Evolutionary conservation across 2,888 invertebrate species (phyloP), one percentile per base, ranked within the genome.

Genomic region (Leptothorax acervorum): DNA sequence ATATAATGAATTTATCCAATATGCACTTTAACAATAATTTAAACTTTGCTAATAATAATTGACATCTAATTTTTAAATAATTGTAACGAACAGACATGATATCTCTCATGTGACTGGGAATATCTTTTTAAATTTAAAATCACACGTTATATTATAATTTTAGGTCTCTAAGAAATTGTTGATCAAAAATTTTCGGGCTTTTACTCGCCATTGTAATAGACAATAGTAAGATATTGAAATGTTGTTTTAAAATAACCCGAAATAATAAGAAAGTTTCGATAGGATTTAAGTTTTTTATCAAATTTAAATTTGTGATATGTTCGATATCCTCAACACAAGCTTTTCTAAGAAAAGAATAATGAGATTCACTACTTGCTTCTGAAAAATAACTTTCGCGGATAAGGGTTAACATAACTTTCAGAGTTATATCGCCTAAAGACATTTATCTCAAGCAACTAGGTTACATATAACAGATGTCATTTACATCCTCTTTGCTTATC

Each of bases 381-480:
- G 23, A 70, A 70, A 79, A 79, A 60, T 60, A 48, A 39, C 5
- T 48, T 68, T 1, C 4, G 66, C 1, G 39, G 18, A 62, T 60
- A 70, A 71, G 6, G 12, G 35, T 79, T 70, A 71, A 71, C 18
- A 2, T 57, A 31, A 66, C 6, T 60, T 79, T 79, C 15, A 51
- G 18, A 39, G 39, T 79, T 35, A 18, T 71, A 51, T 1, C 2
- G 12, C 11, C 28, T 35, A 70, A 57, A 79, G 71, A 11, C 39
- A 71, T 79, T 71, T 48, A 79, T 71, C 39, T 79, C 12, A 48
- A 60, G 28, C 35, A 68, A 48, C 23, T 39, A 31, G 55, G 42
- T 57, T 57, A 45, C 28, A 55, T 39, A 60, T 15, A 71, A 70
- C 60, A 70, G 78, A 68, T 53, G 60, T 53, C 79, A 60, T 60